phyloP scores from a whole-genome alignment of 2,888 invertebrate species.

The Athalia cordata region DNA sequence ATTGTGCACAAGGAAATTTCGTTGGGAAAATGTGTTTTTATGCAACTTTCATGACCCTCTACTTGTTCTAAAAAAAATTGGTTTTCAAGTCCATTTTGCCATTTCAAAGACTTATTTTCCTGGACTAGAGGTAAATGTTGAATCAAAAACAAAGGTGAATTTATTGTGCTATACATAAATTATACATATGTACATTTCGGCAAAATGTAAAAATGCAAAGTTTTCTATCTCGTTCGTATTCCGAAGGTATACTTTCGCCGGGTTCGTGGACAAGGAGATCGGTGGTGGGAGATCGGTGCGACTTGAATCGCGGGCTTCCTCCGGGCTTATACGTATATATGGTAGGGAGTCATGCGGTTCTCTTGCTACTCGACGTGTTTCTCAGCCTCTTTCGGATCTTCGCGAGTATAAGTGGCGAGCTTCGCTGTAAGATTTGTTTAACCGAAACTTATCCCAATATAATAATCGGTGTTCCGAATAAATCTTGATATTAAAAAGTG shows the following conservation, averaged over 20 bases:
- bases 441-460: neutral
- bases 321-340: slow-evolving; percentile 63
- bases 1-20: too few species aligned
- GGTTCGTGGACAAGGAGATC: slow-evolving; percentile 51
- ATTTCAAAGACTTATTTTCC: too few species aligned
- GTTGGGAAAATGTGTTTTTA: too few species aligned
- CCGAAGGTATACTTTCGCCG: slow-evolving; percentile 68
- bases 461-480: slow-evolving; percentile 12
- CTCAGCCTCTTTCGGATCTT: slow-evolving; percentile 64
- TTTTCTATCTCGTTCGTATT: slow-evolving; percentile 44
- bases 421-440: slow-evolving; percentile 29
- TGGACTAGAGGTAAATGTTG: too few species aligned
- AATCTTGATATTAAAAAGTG: slow-evolving; percentile 10
- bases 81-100: too few species aligned
- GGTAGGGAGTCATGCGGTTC: slow-evolving; percentile 63
- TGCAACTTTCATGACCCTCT: too few species aligned
- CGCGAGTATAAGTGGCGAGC: slow-evolving; percentile 43
- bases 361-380: slow-evolving; percentile 63
- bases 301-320: slow-evolving; percentile 68
- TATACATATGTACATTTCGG: too few species aligned
- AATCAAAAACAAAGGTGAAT: too few species aligned
- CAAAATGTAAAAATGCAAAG: neutral
- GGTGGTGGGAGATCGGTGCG: slow-evolving; percentile 62
- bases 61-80: too few species aligned
- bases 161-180: too few species aligned